Base-by-base conservation (phyloP, 2,888 invertebrate genomes). In the Nomada ferruginata region DNA sequence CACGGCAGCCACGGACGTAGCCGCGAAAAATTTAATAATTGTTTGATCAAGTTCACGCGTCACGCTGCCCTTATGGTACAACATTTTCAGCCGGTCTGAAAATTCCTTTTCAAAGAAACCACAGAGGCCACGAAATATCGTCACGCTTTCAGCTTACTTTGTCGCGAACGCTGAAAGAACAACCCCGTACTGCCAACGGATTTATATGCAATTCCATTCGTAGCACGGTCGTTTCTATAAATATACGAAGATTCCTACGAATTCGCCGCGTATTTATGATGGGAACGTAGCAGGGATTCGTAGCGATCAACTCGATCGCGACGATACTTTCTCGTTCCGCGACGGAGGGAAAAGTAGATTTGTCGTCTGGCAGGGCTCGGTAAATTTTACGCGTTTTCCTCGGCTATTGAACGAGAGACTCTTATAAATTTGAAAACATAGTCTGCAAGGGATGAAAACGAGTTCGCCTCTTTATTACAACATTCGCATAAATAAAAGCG, bases 231-330 rank as follows among this genome's bases (percentile, higher is more conserved):
- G 61, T 82, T 82, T 75, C 85, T 80, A 80, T 82, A 85, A 87
- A 87, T 87, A 82, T 79, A 83, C 52, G 64, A 66, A 69, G 72
- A 29, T 65, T 57, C 18, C 60, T 20, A 20, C 47, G 60, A 65
- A 68, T 74, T 79, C 60, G 15, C 23, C n/a, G 29, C 57, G 65
- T 87, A 87, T 85, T 87, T 87, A 87, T 87, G 87, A 77, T 73
- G 57, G 15, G 77, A 70, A 79, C 85, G 82, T 71, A 79, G 64
- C 26, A 15, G 57, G 85, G 82, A 82, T 87, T 78, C 82, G 69
- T 68, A 87, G 66, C 69, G 75, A 69, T 79, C 72, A 69, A 81
- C 73, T 79, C 72, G 42, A 66, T 55, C 20, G 63, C 29, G 65
- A 3, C 68, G 71, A 86, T 84, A 76, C 75, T 60, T 75, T 71